Percentiles rank a stretch among this genome's conserved stretches.
phyloP scores from a whole-genome alignment of 2,797 vertebrate genomes.

The Lepidocolaptes lacrymiger region DNA sequence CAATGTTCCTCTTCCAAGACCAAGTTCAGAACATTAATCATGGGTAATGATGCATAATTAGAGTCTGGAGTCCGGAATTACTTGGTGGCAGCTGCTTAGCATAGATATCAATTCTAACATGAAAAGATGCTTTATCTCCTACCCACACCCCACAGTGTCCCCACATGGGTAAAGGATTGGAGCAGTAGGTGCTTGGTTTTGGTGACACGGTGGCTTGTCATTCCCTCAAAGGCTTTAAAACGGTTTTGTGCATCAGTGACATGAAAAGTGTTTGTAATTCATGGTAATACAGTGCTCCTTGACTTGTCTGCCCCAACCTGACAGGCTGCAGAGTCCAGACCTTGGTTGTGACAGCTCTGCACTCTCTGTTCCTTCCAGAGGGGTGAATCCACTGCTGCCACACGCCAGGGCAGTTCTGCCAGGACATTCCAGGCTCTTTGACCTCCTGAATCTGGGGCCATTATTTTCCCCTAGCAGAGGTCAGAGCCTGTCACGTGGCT shows the following conservation, averaged over 20 bases:
- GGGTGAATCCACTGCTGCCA: neutral
- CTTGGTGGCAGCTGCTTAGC: constrained; percentile 1
- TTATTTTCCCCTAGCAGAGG: neutral
- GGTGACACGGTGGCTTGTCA: neutral
- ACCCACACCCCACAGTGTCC: neutral
- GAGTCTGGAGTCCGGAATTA: neutral
- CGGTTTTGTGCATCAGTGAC: neutral
- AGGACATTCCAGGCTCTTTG: neutral
- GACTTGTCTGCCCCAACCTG: neutral
- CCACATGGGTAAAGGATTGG: neutral
- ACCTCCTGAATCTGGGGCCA: neutral
- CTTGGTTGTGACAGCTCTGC: neutral
- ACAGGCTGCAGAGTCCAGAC: neutral
- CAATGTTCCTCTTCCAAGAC: neutral
- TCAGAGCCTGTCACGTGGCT: neutral
- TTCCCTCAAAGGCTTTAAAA: neutral
- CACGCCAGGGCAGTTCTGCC: neutral
- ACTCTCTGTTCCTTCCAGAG: neutral
- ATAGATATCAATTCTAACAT: neutral
- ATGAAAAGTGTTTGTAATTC: neutral
- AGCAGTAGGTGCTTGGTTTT: neutral
- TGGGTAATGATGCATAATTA: constrained; percentile 14
- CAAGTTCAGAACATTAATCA: neutral
- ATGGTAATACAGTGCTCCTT: neutral
- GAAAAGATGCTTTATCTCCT: neutral